Conservation (phyloP, 2,113 vertebrate species). For the Eolophus roseicapilla region DNA sequence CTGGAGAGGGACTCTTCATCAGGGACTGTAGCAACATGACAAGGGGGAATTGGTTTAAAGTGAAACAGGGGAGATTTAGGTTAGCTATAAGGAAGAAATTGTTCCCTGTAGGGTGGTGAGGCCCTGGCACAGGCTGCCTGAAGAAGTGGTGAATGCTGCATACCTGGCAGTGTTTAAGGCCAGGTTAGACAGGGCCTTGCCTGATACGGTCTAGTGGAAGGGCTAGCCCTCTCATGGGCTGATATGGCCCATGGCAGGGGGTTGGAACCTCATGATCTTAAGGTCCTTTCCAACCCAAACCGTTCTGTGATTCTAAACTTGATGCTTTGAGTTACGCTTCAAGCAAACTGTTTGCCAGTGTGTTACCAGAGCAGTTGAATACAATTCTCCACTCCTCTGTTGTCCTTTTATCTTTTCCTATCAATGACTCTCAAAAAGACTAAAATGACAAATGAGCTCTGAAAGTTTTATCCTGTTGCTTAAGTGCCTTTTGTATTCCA, state of each 20-base stretch:
- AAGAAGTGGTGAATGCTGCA: neutral
- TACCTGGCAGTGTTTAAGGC: neutral
- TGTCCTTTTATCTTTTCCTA: neutral
- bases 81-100: neutral
- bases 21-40: neutral
- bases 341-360: neutral
- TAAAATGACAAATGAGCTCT: neutral
- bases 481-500: neutral
- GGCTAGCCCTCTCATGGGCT: neutral
- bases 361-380: neutral
- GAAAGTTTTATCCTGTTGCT: neutral
- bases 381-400: neutral
- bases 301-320: neutral
- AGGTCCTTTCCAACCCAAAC: neutral
- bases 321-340: neutral
- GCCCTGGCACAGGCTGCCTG: neutral
- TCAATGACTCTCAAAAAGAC: neutral
- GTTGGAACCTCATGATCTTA: neutral
- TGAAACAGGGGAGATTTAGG: neutral
- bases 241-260: neutral
- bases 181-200: neutral
- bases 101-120: neutral
- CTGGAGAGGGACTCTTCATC: neutral
- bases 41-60: neutral
- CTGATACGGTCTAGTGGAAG: neutral